A percentile compares a stretch with the other conserved stretches of the same genome.
These are phyloP conservation scores for Lepus timidus DNA, from an alignment of 2,113 vertebrate genomes.

Conservation along the genomic window DNA sequence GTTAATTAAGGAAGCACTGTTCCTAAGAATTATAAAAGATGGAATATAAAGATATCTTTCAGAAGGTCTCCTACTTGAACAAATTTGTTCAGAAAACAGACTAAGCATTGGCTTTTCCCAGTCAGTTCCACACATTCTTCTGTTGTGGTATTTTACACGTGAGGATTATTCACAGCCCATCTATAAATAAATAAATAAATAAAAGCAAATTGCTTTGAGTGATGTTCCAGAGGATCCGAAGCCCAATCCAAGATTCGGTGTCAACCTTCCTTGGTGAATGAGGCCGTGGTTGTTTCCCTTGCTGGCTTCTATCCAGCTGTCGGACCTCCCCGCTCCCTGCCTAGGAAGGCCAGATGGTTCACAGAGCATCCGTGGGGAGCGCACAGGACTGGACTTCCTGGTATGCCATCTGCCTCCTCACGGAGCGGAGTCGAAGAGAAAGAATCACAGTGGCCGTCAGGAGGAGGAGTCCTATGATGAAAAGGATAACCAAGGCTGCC, in stretches of 20 bases:
- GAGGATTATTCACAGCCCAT: slow-evolving; percentile 70
- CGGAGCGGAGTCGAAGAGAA: slow-evolving; percentile 68
- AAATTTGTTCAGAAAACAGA: slow-evolving; percentile 24
- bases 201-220: slow-evolving; percentile 65
- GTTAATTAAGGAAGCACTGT: not conserved
- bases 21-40: slow-evolving; percentile 8
- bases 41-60: slow-evolving; percentile 28
- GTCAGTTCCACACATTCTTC: not conserved
- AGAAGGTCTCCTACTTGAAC: not conserved
- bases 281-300: not conserved
- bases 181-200: slow-evolving; percentile 69
- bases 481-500: slow-evolving; percentile 80
- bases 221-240: slow-evolving; percentile 20
- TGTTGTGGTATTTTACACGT: slow-evolving; percentile 30
- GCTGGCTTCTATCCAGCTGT: not conserved
- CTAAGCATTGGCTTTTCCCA: not conserved
- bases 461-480: slow-evolving; percentile 84
- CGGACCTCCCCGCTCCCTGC: not conserved
- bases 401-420: slow-evolving; percentile 82
- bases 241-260: not conserved
- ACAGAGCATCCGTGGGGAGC: slow-evolving; percentile 83
- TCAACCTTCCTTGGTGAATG: slow-evolving; percentile 19
- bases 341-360: slow-evolving; percentile 41
- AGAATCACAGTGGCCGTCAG: slow-evolving; percentile 71
- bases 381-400: slow-evolving; percentile 82